phyloP scores from a whole-genome alignment of 2,113 vertebrate species.

The Macrotis lagotis region DNA sequence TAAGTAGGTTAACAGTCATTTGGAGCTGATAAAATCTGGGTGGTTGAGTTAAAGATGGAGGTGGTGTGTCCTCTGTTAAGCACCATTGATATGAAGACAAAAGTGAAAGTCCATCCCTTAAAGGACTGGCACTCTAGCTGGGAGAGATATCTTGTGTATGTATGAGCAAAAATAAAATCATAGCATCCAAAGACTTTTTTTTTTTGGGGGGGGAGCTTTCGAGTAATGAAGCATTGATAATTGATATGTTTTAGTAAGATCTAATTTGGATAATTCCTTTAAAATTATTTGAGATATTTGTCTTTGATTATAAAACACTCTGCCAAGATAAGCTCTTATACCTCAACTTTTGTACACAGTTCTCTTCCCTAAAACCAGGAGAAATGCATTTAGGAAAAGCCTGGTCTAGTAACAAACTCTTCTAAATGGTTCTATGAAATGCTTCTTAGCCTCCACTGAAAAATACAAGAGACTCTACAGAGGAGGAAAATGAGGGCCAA shows the following conservation, averaged over 20 bases:
- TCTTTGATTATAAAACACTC: background rate
- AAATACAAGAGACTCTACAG: background rate
- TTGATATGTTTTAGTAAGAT: background rate
- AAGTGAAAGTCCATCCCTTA: background rate
- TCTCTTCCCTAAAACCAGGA: background rate
- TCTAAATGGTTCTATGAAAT: background rate
- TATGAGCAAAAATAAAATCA: background rate
- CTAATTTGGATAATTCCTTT: background rate
- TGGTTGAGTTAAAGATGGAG: background rate
- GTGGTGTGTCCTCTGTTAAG: background rate
- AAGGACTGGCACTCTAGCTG: background rate
- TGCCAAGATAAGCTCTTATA: background rate
- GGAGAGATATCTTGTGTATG: background rate
- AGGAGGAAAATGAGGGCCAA: background rate
- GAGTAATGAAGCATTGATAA: background rate
- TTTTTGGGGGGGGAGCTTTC: background rate
- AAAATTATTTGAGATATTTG: background rate
- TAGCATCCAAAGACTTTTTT: background rate
- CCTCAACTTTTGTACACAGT: background rate
- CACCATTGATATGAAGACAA: background rate
- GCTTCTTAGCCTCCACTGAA: background rate
- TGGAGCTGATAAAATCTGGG: background rate
- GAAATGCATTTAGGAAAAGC: background rate
- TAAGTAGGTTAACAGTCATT: background rate
- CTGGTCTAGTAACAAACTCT: background rate